Conservation (phyloP, 2,797 vertebrate genomes). For the Masticophis lateralis region DNA sequence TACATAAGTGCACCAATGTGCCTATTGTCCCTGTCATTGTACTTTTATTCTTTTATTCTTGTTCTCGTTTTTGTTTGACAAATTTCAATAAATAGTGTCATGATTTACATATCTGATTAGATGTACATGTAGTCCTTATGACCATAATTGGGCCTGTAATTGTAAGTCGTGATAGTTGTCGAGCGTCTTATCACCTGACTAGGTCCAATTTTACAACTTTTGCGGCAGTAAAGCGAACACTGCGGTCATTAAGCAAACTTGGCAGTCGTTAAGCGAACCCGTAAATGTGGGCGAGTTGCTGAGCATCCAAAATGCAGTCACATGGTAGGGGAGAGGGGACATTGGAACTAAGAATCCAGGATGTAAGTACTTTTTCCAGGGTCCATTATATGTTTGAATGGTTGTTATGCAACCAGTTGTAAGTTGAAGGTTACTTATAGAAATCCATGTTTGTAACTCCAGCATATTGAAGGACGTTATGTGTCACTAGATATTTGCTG, state of each 20-base stretch:
- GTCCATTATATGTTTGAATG: background rate
- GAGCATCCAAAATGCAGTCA: background rate
- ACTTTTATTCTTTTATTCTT: too few relatives aligned
- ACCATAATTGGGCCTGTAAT: background rate
- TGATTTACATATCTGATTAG: background rate
- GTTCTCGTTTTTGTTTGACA: too few relatives aligned
- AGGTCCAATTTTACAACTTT: background rate
- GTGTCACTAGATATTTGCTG: background rate
- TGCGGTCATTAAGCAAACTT: background rate
- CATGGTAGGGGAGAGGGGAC: background rate
- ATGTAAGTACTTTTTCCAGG: background rate
- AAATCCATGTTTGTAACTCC: background rate
- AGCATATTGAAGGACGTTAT: background rate
- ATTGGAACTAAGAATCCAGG: background rate
- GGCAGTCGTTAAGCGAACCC: background rate
- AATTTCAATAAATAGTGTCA: too few relatives aligned
- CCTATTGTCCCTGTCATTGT: too few relatives aligned
- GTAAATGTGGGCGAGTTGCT: background rate
- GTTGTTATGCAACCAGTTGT: background rate
- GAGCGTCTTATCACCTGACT: background rate
- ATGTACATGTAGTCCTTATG: background rate
- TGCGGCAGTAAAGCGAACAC: background rate
- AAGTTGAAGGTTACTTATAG: background rate
- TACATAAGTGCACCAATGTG: too few relatives aligned
- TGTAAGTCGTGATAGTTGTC: background rate